These are phyloP conservation scores for Zaprionus ornatus DNA, from an alignment of 1,140 invertebrate genomes.

Conservation along the genomic window DNA sequence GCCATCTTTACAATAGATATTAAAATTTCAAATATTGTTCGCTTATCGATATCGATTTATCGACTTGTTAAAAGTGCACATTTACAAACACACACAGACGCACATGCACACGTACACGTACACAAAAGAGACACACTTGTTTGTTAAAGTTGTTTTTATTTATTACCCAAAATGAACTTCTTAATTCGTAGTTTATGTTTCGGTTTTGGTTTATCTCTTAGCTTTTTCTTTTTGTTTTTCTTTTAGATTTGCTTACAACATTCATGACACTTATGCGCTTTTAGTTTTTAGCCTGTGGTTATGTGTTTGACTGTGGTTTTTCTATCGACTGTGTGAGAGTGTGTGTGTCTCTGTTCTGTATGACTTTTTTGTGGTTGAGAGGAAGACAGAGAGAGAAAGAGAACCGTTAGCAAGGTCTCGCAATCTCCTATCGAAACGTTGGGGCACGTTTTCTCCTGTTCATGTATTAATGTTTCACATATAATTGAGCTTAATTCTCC, in stretches of 20 bases:
- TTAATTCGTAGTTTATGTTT: constrained; percentile 48
- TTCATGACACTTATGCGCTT: constrained; percentile 49
- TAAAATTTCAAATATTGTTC: background rate
- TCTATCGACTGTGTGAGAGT: background rate
- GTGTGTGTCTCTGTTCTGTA: constrained; percentile 33
- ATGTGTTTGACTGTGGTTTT: constrained; percentile 14
- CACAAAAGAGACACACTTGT: constrained; percentile 22
- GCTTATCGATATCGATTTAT: constrained; percentile 13
- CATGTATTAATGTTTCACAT: background rate
- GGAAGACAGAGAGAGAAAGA: constrained; percentile 9
- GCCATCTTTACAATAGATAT: constrained; percentile 3
- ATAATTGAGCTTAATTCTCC: background rate
- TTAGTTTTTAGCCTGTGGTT: constrained; percentile 23
- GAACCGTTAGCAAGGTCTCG: background rate
- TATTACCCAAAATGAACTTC: constrained; percentile 75
- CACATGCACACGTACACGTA: constrained; percentile 39
- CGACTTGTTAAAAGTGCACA: constrained; percentile 2
- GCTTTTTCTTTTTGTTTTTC: constrained; percentile 35
- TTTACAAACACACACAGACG: constrained; percentile 42
- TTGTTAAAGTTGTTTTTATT: constrained; percentile 71
- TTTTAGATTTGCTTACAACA: constrained; percentile 61
- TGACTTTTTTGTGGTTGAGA: constrained; percentile 17
- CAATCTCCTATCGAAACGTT: constrained; percentile 1
- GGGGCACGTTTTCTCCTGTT: constrained; percentile 5
- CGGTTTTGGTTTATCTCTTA: constrained; percentile 8